A percentile compares a stretch with the other conserved stretches of the same genome.
phyloP scores from a whole-genome alignment of 2,888 invertebrate genomes.

The Heliothis peltigera region DNA sequence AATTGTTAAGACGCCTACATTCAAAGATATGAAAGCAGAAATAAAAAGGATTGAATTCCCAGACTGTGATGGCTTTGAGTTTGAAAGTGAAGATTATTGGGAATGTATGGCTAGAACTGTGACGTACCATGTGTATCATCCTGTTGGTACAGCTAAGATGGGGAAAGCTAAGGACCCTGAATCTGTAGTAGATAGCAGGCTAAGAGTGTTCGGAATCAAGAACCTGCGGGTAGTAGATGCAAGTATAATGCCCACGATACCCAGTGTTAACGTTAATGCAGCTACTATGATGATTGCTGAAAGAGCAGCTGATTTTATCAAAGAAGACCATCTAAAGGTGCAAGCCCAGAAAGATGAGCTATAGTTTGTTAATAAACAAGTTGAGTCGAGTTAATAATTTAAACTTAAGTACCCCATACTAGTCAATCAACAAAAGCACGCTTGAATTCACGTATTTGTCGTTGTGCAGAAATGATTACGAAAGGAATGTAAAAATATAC shows the following conservation, averaged over 20 bases:
- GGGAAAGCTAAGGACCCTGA: conserved; percentile 72
- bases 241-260: conserved; percentile 84
- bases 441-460: neutral
- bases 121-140: conserved; percentile 84
- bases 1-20: conserved; percentile 77
- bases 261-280: conserved; percentile 84
- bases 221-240: conserved; percentile 82
- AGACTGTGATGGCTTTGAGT: conserved; percentile 77
- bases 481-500: neutral
- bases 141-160: conserved; percentile 85
- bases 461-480: neutral
- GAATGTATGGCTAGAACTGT: conserved; percentile 84
- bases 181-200: conserved; percentile 77
- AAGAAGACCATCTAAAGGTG: conserved; percentile 69
- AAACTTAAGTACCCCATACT: conserved; percentile 20
- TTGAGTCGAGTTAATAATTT: conserved; percentile 3
- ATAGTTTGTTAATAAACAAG: conserved; percentile 51
- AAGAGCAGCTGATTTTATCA: conserved; percentile 83
- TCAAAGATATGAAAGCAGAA: conserved; percentile 75
- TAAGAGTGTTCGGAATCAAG: conserved; percentile 75
- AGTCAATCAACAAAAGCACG: conserved; percentile 22
- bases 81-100: conserved; percentile 80
- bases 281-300: conserved; percentile 86
- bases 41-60: conserved; percentile 75
- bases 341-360: conserved; percentile 72